Evolutionary conservation across 2,797 vertebrate species (phyloP).

Genomic region (Chromobotia macracanthus): DNA sequence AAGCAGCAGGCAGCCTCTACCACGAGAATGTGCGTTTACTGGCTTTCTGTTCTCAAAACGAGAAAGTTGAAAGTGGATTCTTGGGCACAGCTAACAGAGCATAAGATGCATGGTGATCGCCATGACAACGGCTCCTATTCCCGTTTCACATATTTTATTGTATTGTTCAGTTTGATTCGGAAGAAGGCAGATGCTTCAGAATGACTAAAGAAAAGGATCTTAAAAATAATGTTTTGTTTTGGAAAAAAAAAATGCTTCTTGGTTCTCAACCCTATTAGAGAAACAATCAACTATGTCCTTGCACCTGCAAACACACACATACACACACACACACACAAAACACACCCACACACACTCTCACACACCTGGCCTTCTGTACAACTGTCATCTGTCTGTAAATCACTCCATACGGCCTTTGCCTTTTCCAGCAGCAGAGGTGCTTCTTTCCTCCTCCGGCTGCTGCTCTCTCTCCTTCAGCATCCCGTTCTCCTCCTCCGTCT

Average conservation of each 20-base stretch:
- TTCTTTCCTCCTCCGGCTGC: constrained; percentile 43
- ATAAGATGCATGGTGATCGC: neutral
- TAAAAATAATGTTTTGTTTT: neutral
- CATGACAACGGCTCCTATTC: neutral
- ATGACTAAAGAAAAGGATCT: neutral
- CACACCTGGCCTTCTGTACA: constrained; percentile 51
- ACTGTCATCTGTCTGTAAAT: constrained; percentile 46
- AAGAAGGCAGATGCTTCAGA: neutral
- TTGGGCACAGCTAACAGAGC: neutral
- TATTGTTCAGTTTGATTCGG: neutral
- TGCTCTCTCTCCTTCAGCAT: constrained; percentile 21
- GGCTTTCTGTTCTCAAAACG: neutral
- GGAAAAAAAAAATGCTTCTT: neutral
- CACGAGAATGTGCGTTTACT: neutral
- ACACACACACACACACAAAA: constrained; percentile 26
- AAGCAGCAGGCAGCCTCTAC: neutral
- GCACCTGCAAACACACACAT: too few species aligned
- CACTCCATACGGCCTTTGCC: constrained; percentile 52
- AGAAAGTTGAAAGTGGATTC: neutral
- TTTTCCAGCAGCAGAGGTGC: constrained; percentile 24
- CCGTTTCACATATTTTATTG: neutral
- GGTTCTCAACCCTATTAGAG: constrained; percentile 3
- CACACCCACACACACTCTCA: neutral
- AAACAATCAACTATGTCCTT: constrained; percentile 9
- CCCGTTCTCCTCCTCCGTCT: constrained; percentile 49